Percentiles rank a stretch among this genome's conserved stretches.
These are phyloP conservation scores for Zhuqinia jingwanae DNA, from an alignment of 2,888 invertebrate genomes.

Conservation along the genomic window DNA sequence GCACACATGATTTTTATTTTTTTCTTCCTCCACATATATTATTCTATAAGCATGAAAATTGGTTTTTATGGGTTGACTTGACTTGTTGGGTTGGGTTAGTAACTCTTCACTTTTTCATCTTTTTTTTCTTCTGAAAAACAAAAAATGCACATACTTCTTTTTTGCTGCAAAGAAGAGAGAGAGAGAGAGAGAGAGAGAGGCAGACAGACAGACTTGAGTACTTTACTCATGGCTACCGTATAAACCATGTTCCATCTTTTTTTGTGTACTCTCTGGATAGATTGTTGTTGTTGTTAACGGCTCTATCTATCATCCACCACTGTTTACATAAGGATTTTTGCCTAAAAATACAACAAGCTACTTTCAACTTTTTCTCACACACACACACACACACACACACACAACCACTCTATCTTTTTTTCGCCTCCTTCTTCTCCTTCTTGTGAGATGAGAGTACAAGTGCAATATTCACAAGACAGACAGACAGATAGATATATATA, in stretches of 20 bases:
- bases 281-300: slow-evolving; percentile 65
- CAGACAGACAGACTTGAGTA: not conserved
- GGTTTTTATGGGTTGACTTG: slow-evolving; percentile 28
- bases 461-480: not conserved
- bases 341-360: slow-evolving; percentile 1
- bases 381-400: not conserved
- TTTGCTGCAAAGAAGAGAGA: not conserved
- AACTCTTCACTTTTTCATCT: slow-evolving; percentile 18
- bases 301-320: slow-evolving; percentile 62
- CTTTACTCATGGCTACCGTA: not conserved
- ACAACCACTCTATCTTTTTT: not conserved
- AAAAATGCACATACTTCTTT: not conserved
- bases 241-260: not conserved
- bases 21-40: not conserved
- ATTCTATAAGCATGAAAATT: not conserved
- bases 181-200: not conserved
- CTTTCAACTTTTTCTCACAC: not conserved
- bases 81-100: slow-evolving; percentile 46
- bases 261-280: not conserved
- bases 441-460: not conserved
- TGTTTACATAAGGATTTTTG: slow-evolving; percentile 63
- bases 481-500: not conserved
- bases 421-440: not conserved
- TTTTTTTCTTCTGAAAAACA: not conserved
- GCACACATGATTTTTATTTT: too few species aligned